A percentile compares a stretch with the other conserved stretches of the same genome.
phyloP scores from a whole-genome alignment of 2,797 vertebrate genomes.

The Cyprinodon diabolis region DNA sequence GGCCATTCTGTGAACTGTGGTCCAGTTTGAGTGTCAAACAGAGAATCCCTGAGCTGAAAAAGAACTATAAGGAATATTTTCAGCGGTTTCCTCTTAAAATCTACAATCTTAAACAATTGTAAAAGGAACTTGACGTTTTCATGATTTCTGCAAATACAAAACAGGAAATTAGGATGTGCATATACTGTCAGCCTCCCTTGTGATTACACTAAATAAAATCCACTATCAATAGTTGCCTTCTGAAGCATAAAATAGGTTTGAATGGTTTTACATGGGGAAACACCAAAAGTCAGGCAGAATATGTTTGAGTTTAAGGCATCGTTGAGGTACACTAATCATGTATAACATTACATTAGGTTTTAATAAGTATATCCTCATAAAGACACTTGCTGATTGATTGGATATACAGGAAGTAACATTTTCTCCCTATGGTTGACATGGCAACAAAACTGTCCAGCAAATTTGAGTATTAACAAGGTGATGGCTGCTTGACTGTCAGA shows the following conservation, averaged over 20 bases:
- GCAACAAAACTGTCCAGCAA: no score
- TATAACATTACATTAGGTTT: no score
- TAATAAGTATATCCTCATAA: no score
- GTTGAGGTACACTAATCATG: neutral
- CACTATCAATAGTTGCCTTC: neutral
- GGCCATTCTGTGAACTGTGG: constrained; percentile 1
- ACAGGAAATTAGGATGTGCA: no score
- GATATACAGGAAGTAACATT: no score
- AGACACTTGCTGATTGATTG: no score
- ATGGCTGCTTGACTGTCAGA: no score
- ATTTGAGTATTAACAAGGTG: no score
- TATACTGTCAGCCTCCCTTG: no score
- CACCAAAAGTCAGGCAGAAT: neutral
- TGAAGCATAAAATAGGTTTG: neutral
- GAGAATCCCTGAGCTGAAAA: neutral
- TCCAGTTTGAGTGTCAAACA: neutral
- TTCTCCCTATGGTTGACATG: neutral
- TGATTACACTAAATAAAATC: neutral
- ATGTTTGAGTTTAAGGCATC: neutral
- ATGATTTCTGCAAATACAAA: neutral
- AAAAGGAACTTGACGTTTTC: neutral
- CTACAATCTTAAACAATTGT: neutral
- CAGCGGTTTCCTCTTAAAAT: neutral
- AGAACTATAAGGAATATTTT: neutral
- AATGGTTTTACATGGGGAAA: neutral